These are phyloP conservation scores for Altica lythri DNA, from an alignment of 2,888 invertebrate species.

Conservation along the genomic window DNA sequence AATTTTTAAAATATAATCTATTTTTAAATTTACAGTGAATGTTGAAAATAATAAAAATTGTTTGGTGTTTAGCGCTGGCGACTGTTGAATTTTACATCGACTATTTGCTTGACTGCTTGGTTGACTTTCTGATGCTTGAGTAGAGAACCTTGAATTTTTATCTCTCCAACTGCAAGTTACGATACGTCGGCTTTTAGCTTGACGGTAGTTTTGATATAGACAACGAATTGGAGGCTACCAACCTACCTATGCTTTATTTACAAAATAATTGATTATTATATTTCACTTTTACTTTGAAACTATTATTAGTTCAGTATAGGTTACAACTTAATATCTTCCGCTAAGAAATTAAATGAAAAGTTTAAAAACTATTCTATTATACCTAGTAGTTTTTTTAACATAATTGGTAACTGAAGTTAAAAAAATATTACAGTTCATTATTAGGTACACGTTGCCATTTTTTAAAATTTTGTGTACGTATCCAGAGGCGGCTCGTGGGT, in stretches of 20 bases:
- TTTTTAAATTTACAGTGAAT: constrained; percentile 11
- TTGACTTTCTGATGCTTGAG: constrained; percentile 43
- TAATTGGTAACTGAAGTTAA: too few relatives aligned
- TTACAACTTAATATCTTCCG: too few relatives aligned
- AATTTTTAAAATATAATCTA: constrained; percentile 9
- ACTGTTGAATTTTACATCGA: constrained; percentile 7
- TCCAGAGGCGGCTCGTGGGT: too few relatives aligned
- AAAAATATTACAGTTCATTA: too few relatives aligned
- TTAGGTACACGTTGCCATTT: too few relatives aligned
- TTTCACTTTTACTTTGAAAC: too few relatives aligned
- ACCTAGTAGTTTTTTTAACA: too few relatives aligned
- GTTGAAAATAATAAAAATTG: constrained; percentile 2
- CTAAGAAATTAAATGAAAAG: too few relatives aligned
- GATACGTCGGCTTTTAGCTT: constrained; percentile 35
- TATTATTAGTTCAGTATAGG: too few relatives aligned
- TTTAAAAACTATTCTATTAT: too few relatives aligned
- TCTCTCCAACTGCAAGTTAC: constrained; percentile 40
- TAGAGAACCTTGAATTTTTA: constrained; percentile 51
- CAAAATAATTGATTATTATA: too few relatives aligned
- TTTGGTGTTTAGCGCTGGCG: constrained; percentile 18
- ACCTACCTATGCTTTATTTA: constrained; percentile 7
- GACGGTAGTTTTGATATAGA: constrained; percentile 45
- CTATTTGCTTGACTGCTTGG: constrained; percentile 36
- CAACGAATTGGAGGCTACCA: constrained; percentile 8
- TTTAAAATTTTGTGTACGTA: too few relatives aligned